phyloP scores from a whole-genome alignment of 2,888 invertebrate genomes.

The Leptura quadrifasciata region DNA sequence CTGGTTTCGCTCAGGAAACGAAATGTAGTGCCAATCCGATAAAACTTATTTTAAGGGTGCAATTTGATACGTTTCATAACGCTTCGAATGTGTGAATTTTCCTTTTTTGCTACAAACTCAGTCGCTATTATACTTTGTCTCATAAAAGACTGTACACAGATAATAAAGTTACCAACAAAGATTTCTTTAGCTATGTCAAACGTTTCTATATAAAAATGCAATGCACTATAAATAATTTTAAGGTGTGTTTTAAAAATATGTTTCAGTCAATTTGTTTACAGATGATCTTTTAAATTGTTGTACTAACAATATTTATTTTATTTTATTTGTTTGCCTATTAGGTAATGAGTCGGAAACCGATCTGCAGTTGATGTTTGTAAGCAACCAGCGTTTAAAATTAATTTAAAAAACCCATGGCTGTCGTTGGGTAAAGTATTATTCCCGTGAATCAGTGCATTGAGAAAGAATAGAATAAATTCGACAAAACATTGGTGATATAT shows the following conservation, averaged over 20 bases:
- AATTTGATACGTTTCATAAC: conserved; percentile 29
- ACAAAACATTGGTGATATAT: too few species aligned
- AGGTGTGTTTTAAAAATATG: background rate
- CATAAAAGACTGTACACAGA: background rate
- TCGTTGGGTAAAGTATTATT: too few species aligned
- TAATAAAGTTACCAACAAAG: background rate
- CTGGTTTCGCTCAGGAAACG: conserved; percentile 23
- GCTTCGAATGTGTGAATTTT: conserved; percentile 9
- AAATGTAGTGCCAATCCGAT: conserved; percentile 34
- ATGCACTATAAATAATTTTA: background rate
- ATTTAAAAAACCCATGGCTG: too few species aligned
- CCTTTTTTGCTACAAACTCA: background rate
- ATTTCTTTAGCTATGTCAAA: background rate
- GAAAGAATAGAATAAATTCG: too few species aligned
- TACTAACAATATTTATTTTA: too few species aligned
- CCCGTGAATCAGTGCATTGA: too few species aligned
- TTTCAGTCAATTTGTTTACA: background rate
- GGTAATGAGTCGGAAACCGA: too few species aligned
- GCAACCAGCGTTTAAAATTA: too few species aligned
- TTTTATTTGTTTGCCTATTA: too few species aligned
- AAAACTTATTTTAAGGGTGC: conserved; percentile 14
- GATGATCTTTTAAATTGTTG: too few species aligned
- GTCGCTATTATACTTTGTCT: conserved; percentile 13
- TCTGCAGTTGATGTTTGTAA: too few species aligned
- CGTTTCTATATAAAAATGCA: background rate